Percentiles rank a stretch among this genome's conserved stretches.
phyloP scores from a whole-genome alignment of 2,797 vertebrate species.

The Nannoperca obscura region DNA sequence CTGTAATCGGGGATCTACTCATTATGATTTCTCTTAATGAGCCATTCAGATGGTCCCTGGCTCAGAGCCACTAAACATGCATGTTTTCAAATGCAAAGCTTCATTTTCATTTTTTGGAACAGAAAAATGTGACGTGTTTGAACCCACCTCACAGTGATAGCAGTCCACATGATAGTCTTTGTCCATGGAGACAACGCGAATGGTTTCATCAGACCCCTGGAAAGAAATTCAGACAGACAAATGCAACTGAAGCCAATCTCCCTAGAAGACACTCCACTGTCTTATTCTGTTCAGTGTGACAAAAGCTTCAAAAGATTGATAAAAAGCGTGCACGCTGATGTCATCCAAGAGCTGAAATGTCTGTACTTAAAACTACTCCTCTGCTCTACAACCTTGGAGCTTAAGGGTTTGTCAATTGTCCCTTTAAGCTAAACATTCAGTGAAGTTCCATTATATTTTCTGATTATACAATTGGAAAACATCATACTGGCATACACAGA shows the following conservation, averaged over 20 bases:
- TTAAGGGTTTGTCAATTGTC: background rate
- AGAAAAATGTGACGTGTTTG: background rate
- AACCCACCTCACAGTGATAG: constrained; percentile 94
- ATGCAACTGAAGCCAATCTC: constrained; percentile 14
- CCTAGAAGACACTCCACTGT: constrained; percentile 6
- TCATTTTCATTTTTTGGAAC: background rate
- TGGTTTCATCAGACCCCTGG: constrained; percentile 96
- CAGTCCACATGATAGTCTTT: constrained; percentile 97
- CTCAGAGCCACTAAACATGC: constrained; percentile 31
- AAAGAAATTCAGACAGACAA: constrained; percentile 51
- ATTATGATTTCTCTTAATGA: constrained; percentile 65
- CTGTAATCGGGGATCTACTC: constrained; percentile 59
- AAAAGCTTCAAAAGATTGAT: constrained; percentile 40
- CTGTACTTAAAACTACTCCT: constrained; percentile 3
- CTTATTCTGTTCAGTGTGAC: constrained; percentile 26
- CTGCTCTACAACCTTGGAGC: constrained; percentile 18
- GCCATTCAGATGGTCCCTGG: constrained; percentile 40
- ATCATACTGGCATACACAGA: background rate
- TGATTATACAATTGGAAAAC: background rate
- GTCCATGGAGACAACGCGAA: constrained; percentile 98
- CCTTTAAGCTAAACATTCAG: background rate
- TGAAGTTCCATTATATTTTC: background rate
- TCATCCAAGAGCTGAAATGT: background rate
- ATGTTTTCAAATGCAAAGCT: constrained; percentile 1
- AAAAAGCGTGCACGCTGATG: background rate